Percentiles rank a stretch among this genome's conserved stretches.
phyloP scores from a whole-genome alignment of 37 sponge, comb jelly and placozoan genomes.

The Oscarella lobularis region DNA sequence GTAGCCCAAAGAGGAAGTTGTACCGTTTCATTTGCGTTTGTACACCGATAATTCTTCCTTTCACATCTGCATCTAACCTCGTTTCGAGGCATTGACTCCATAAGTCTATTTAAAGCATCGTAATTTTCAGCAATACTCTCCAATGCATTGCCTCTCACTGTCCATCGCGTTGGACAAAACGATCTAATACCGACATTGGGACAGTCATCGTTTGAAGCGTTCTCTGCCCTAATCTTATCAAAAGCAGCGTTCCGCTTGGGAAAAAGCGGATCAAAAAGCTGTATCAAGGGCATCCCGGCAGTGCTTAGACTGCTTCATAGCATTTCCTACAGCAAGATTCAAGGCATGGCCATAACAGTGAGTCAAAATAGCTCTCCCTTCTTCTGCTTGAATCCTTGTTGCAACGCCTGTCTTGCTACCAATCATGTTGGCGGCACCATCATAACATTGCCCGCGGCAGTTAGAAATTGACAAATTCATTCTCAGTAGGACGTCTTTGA shows the following conservation, averaged over 20 bases:
- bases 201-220: constrained; percentile 1
- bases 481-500: constrained; percentile 16
- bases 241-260: constrained; percentile 36
- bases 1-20: constrained; percentile 39
- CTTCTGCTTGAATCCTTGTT: constrained; percentile 16
- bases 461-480: constrained; percentile 4
- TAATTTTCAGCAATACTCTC: constrained; percentile 30
- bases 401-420: constrained; percentile 25
- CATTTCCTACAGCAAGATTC: constrained; percentile 20
- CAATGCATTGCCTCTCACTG: constrained; percentile 29
- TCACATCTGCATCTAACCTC: constrained; percentile 44
- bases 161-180: constrained; percentile 44
- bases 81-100: constrained; percentile 50
- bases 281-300: constrained; percentile 26
- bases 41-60: constrained; percentile 46
- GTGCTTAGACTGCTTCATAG: constrained; percentile 22
- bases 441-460: constrained; percentile 37
- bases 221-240: constrained; percentile 23
- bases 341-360: constrained; percentile 26
- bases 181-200: constrained; percentile 17
- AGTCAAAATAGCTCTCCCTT: constrained; percentile 11
- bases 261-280: constrained; percentile 17
- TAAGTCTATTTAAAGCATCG: not conserved
- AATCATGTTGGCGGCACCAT: constrained; percentile 29
- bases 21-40: constrained; percentile 25